Percentiles rank a stretch among this genome's conserved stretches.
Evolutionary conservation across 2,797 vertebrate genomes (phyloP).

Genomic region (Lepidocolaptes lacrymiger): DNA sequence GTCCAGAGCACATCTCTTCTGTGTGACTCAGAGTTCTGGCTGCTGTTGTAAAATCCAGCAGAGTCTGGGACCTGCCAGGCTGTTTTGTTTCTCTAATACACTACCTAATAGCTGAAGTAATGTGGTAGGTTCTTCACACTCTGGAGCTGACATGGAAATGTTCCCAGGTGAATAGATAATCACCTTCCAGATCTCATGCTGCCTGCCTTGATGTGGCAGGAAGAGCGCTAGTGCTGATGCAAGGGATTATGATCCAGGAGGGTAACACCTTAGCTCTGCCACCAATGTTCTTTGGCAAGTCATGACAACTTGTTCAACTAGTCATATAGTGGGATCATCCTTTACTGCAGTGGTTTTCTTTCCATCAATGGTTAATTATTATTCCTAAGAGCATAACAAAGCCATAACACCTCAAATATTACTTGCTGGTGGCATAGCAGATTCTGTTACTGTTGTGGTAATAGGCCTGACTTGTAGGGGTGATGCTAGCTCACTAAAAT

Average conservation of each 20-base stretch:
- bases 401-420: neutral
- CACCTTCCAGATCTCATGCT: neutral
- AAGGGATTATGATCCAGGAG: neutral
- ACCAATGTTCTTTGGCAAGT: neutral
- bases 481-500: slow-evolving; percentile 41
- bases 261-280: neutral
- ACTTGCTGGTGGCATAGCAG: neutral
- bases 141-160: neutral
- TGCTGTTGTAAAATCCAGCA: neutral
- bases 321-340: neutral
- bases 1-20: neutral
- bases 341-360: neutral
- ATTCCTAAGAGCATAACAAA: neutral
- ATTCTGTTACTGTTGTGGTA: slow-evolving; percentile 21
- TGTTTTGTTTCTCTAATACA: neutral
- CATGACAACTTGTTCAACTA: neutral
- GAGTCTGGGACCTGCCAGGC: neutral
- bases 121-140: neutral
- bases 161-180: neutral
- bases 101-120: neutral
- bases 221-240: neutral
- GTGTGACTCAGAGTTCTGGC: neutral
- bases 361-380: neutral
- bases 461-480: neutral
- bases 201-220: neutral